Percentiles rank a stretch among this genome's conserved stretches.
These are phyloP conservation scores for Cyrtonyx montezumae DNA, from an alignment of 2,113 vertebrate species.

Conservation along the genomic window DNA sequence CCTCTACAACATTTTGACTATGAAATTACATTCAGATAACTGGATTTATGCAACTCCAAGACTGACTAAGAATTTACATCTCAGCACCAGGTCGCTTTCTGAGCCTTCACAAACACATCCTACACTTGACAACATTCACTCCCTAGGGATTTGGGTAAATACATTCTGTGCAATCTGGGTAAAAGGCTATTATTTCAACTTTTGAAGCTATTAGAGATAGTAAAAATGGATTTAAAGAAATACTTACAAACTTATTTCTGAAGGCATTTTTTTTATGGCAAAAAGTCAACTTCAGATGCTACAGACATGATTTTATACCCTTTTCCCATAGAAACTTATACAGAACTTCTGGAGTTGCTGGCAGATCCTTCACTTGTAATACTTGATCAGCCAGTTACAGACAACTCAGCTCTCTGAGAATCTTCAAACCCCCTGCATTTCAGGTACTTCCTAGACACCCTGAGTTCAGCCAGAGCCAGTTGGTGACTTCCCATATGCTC, in stretches of 20 bases:
- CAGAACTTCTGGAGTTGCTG: neutral
- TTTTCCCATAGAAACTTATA: neutral
- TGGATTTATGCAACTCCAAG: neutral
- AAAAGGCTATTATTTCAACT: neutral
- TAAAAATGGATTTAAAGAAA: neutral
- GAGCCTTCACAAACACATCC: neutral
- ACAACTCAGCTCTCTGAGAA: neutral
- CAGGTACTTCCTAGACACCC: neutral
- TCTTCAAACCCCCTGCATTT: neutral
- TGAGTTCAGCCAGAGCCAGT: neutral
- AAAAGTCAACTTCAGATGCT: neutral
- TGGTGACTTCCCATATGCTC: neutral
- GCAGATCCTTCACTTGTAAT: neutral
- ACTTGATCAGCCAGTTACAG: neutral
- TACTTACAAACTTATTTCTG: neutral
- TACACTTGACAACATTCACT: neutral
- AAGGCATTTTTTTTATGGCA: neutral
- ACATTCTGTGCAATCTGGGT: neutral
- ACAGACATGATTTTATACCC: neutral
- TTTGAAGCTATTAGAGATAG: neutral
- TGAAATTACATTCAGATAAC: neutral
- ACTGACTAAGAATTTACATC: neutral
- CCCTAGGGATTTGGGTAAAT: neutral
- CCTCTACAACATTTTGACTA: neutral
- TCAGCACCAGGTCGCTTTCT: neutral